Evolutionary conservation across 2,888 invertebrate genomes (phyloP), one percentile per base, ranked within the genome.

Genomic region (Tanytarsus gracilentus): DNA sequence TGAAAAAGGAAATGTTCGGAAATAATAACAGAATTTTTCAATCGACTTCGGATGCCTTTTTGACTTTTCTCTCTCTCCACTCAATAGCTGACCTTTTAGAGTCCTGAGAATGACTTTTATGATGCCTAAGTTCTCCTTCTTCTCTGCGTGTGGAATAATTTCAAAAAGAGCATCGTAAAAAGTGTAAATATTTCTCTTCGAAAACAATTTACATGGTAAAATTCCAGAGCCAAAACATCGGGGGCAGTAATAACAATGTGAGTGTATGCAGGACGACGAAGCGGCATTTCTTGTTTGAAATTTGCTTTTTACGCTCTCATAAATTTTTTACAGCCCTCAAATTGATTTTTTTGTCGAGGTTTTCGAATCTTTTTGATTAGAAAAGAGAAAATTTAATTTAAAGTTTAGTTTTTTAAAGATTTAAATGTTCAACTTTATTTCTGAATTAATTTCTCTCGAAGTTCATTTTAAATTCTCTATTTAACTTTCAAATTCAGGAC

Each of bases 201-300:
- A 53, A 53, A 53, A 21, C 53, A 53, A 33, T 53, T 53, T 53
- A 53, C 53, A 53, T 53, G 33, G 21, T 53, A 33, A 53, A 53
- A 53, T 53, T 53, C 53, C 30, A 39, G 36, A 5, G 33, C 33
- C n/a, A 33, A n/a, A n/a, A n/a, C n/a, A n/a, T n/a, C n/a, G n/a
- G n/a, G 33, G 3, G 9, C 5, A 29, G 9, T 9, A 29, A 29
- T 29, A 33, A 33, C 33, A 33, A 33, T 5, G n/a, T n/a, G n/a
- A 33, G 6, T 33, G 33, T n/a, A 33, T 33, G 33, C 9, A 33
- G 9, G 33, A 11, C 33, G 33, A n/a, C n/a, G n/a, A n/a, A n/a
- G n/a, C n/a, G n/a, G n/a, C n/a, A n/a, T n/a, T n/a, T n/a, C n/a
- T n/a, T n/a, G n/a, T n/a, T n/a, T n/a, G n/a, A n/a, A n/a, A n/a